Evolutionary conservation across 2,113 vertebrate species (phyloP).

Genomic region (Chamaetylas fuelleborni): DNA sequence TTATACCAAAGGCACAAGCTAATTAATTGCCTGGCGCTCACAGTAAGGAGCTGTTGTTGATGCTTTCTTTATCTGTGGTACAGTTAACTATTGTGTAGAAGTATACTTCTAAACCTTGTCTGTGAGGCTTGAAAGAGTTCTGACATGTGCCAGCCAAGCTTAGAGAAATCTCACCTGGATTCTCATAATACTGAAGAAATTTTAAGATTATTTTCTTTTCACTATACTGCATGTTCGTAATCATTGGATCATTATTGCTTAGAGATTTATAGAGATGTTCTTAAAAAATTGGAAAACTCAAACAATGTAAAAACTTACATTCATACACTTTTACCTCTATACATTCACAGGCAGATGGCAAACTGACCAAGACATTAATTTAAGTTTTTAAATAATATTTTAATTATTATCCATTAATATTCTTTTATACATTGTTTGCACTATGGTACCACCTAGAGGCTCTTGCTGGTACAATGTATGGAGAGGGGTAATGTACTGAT

Average conservation of each 20-base stretch:
- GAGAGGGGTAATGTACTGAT: neutral
- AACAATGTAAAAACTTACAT: neutral
- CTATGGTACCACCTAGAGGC: neutral
- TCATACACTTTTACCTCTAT: neutral
- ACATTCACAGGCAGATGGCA: neutral
- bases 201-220: neutral
- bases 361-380: neutral
- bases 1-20: neutral
- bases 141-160: neutral
- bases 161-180: neutral
- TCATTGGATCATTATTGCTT: neutral
- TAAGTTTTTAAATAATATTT: neutral
- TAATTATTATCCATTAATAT: neutral
- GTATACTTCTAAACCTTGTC: neutral
- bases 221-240: neutral
- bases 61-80: neutral
- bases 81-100: neutral
- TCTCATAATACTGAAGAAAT: neutral
- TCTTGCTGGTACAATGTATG: neutral
- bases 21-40: neutral
- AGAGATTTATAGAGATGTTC: neutral
- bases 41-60: neutral
- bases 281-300: neutral
- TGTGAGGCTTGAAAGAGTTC: neutral
- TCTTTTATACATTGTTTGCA: neutral